These are phyloP conservation scores for fruit fly (Drosophila melanogaster) DNA, from an alignment of 1,140 invertebrate species.

Conservation along the genomic window Release_6_plus_ISO1_MT NC_004354.4:8564501-8565000, in stretches of 20 bases:
- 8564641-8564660: slow-evolving; percentile 97
- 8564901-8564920: slow-evolving; percentile 98
- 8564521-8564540: slow-evolving; percentile 93
- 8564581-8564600: slow-evolving; percentile 98
- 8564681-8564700: slow-evolving; percentile 93
- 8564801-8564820: slow-evolving; percentile 98
- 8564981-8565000: slow-evolving; percentile 96
- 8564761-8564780: slow-evolving; percentile 98
- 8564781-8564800: slow-evolving; percentile 99
- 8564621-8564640: slow-evolving; percentile 99
- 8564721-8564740: slow-evolving; percentile 98
- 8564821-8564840: slow-evolving; percentile 87
- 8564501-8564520: slow-evolving; percentile 96
- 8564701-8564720: slow-evolving; percentile 96
- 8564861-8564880: slow-evolving; percentile 98
- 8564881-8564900: slow-evolving; percentile 97
- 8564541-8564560: slow-evolving; percentile 94
- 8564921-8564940: slow-evolving; percentile 98
- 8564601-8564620: slow-evolving; percentile 96
- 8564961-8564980: slow-evolving; percentile 95
- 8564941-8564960: slow-evolving; percentile 97
- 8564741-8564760: slow-evolving; percentile 99
- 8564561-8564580: slow-evolving; percentile 99
- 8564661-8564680: slow-evolving; percentile 96
- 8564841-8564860: slow-evolving; percentile 92